Evolutionary conservation across 2,888 invertebrate species (phyloP), one percentile per base, ranked within the genome.

Genomic region (Ochlodes sylvanus): DNA sequence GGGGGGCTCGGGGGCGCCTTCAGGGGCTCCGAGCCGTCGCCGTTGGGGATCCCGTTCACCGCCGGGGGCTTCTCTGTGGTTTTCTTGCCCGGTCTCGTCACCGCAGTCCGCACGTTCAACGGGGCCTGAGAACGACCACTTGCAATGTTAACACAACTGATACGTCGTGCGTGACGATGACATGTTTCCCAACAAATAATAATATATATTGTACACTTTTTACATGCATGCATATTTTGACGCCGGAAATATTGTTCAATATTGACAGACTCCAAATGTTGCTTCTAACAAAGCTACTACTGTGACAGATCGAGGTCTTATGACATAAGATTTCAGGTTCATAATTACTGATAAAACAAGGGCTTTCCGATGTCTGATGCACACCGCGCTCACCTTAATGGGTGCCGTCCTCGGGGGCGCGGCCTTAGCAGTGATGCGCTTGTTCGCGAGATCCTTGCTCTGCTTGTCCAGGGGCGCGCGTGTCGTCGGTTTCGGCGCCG

Each of bases 371-470:
- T 27, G 14, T n/a, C 7, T 44, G 7, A 10, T 10, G n/a, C n/a
- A 32, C n/a, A 21, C 15, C 17, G 47, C 5, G 17, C 62, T 56
- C 75, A 93, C 92, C 88, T 92, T 93, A 52, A 83, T 75, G 14
- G 75, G 66, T 64, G 84, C 83, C 63, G 92, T 90, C 88, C 90
- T 89, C 70, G 85, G 89, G 76, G 81, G 92, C 72, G 84, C 94
- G 80, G 79, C 88, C 85, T 87, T 88, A 69, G 94, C 94, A 14
- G 94, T 94, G 77, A 96, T 94, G 79, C 95, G 95, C 79, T 95
- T 96, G 83, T 96, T 96, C 62, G 95, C 95, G 76, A 95, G 94
- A 73, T 96, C 96, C 84, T 96, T 96, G 73, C 93, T 94, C 78
- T 95, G 95, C 77, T 96, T 96, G 84, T 85, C 95, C 77, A 76